Evolutionary conservation across 2,888 invertebrate species (phyloP).

Genomic region (Dendrolimus pini): DNA sequence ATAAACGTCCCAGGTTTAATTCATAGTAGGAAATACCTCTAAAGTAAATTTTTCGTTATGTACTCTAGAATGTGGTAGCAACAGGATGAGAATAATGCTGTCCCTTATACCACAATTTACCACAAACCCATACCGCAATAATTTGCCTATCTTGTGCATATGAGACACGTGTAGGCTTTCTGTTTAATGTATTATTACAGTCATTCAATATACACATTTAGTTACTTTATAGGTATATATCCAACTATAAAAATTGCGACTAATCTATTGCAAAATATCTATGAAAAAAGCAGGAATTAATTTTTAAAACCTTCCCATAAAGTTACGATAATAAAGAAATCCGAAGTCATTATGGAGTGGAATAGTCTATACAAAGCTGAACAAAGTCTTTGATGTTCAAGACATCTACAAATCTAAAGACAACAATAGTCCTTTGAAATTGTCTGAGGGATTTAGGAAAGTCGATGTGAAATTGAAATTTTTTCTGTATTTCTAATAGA

Average conservation of each 20-base stretch:
- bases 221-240: no score
- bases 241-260: background rate
- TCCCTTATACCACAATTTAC: no score
- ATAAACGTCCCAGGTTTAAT: no score
- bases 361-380: slow-evolving; percentile 30
- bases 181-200: no score
- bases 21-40: no score
- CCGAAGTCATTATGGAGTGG: slow-evolving; percentile 33
- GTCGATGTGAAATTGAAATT: slow-evolving; percentile 4
- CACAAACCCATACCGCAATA: no score
- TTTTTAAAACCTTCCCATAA: background rate
- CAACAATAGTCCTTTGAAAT: slow-evolving; percentile 27
- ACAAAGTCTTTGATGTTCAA: slow-evolving; percentile 35
- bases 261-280: background rate
- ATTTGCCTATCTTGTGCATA: no score
- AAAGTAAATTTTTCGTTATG: no score
- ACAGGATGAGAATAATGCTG: no score
- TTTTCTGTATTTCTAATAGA: background rate
- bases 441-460: background rate
- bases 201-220: no score
- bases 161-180: no score
- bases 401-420: slow-evolving; percentile 34
- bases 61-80: no score
- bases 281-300: background rate
- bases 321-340: slow-evolving; percentile 31